These are phyloP conservation scores for Prostheceraeus crozeri DNA, from an alignment of 2,888 invertebrate species.

Conservation along the genomic window DNA sequence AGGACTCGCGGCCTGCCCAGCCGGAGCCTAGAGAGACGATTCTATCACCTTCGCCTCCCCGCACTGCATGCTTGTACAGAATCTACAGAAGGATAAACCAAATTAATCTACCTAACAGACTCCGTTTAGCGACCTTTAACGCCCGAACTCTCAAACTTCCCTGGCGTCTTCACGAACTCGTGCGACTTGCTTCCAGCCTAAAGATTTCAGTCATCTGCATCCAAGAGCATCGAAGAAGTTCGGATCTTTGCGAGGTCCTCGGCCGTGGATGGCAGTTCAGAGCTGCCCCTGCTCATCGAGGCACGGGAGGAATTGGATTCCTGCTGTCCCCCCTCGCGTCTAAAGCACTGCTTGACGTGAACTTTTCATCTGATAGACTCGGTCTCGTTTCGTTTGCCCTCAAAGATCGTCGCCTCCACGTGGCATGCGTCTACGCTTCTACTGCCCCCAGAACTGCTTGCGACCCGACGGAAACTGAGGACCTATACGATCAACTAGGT, in stretches of 20 bases:
- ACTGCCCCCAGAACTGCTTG: slow-evolving; percentile 22
- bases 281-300: slow-evolving; percentile 31
- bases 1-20: too few relatives aligned
- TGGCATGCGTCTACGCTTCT: slow-evolving; percentile 25
- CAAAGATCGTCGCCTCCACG: slow-evolving; percentile 27
- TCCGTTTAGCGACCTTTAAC: slow-evolving; percentile 17
- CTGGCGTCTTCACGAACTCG: slow-evolving; percentile 14
- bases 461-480: slow-evolving; percentile 28
- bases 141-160: slow-evolving; percentile 19
- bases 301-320: slow-evolving; percentile 17
- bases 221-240: slow-evolving; percentile 32
- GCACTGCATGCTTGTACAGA: too few relatives aligned
- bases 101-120: too few relatives aligned
- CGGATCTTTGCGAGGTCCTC: slow-evolving; percentile 7
- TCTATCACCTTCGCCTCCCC: too few relatives aligned
- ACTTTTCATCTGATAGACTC: slow-evolving; percentile 29
- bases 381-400: slow-evolving; percentile 28
- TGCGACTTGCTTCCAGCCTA: slow-evolving; percentile 17
- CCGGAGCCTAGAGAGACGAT: too few relatives aligned
- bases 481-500: slow-evolving; percentile 21
- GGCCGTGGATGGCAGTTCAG: slow-evolving; percentile 28
- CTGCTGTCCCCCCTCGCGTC: slow-evolving; percentile 23
- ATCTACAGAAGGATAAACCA: too few relatives aligned
- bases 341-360: slow-evolving; percentile 29
- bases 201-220: slow-evolving; percentile 18